Conservation (phyloP, 2,113 vertebrate species). For the Nycticorax nycticorax region DNA sequence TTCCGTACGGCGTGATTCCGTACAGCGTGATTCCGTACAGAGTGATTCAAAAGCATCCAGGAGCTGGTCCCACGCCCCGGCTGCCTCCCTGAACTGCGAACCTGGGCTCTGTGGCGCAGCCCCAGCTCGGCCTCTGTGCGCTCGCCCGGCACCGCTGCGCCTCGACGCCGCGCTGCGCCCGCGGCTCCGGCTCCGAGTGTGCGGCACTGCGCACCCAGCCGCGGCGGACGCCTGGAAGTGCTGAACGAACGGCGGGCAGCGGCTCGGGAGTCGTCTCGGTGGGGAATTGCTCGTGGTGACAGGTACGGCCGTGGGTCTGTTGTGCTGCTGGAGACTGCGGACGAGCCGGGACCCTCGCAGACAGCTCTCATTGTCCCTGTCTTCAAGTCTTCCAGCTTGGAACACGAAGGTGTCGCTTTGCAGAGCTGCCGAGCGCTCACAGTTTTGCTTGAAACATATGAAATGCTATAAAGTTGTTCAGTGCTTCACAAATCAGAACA, state of each 20-base stretch:
- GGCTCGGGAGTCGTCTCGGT: not conserved
- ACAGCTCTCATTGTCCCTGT: not conserved
- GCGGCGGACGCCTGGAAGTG: not conserved
- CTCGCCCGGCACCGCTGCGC: fast-evolving
- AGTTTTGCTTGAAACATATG: not conserved
- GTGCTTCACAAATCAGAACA: not conserved
- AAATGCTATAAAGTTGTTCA: not conserved
- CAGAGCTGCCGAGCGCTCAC: not conserved
- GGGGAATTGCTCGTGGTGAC: not conserved
- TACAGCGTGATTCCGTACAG: not conserved
- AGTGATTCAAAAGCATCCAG: not conserved
- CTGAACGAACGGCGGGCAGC: not conserved
- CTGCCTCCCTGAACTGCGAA: not conserved
- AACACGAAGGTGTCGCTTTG: not conserved
- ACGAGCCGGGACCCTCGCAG: not conserved
- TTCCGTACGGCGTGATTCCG: not conserved
- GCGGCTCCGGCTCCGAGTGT: not conserved
- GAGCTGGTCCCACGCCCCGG: not conserved
- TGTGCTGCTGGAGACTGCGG: not conserved
- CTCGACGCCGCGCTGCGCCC: fast-evolving
- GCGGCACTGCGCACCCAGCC: not conserved
- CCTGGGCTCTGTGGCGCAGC: fast-evolving
- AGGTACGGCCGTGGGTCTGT: fast-evolving
- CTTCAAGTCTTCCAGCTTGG: not conserved
- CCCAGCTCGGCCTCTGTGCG: not conserved